phyloP scores from a whole-genome alignment of 2,888 invertebrate genomes.

The Drosophila anomelani region DNA sequence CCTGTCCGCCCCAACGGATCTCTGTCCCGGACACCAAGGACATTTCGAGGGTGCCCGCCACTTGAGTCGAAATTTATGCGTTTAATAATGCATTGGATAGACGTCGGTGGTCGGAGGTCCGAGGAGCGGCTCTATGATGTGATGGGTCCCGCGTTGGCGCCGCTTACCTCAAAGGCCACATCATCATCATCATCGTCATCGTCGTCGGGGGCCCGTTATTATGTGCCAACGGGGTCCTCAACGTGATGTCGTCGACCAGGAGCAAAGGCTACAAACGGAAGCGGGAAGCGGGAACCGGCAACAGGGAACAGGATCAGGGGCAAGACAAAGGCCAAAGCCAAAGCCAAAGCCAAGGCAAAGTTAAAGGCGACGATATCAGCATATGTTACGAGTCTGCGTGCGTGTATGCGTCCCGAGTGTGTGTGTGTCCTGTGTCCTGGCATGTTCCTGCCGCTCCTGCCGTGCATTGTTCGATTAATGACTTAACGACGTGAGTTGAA shows the following conservation, averaged over 20 bases:
- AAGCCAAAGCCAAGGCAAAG: constrained; percentile 39
- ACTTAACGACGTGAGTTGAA: constrained; percentile 79
- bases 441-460: constrained; percentile 64
- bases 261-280: constrained; percentile 5
- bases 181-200: constrained; percentile 30
- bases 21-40: constrained; percentile 33
- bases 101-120: constrained; percentile 2
- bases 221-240: constrained; percentile 77
- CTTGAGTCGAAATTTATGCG: constrained; percentile 48
- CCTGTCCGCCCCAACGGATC: constrained; percentile 12
- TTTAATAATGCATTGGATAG: constrained; percentile 50
- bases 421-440: constrained; percentile 17
- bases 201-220: constrained; percentile 53
- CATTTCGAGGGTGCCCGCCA: constrained; percentile 30
- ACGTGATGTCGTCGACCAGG: constrained; percentile 56
- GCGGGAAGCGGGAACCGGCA: not conserved
- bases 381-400: constrained; percentile 64
- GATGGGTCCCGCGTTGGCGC: constrained; percentile 32
- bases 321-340: constrained; percentile 33
- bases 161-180: constrained; percentile 49
- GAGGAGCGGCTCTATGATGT: constrained; percentile 6
- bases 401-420: constrained; percentile 8
- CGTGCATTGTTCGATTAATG: constrained; percentile 78
- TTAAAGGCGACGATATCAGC: constrained; percentile 67
- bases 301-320: not conserved